Conservation (phyloP, 2,888 invertebrate genomes). For the Conops quadrifasciatus region DNA sequence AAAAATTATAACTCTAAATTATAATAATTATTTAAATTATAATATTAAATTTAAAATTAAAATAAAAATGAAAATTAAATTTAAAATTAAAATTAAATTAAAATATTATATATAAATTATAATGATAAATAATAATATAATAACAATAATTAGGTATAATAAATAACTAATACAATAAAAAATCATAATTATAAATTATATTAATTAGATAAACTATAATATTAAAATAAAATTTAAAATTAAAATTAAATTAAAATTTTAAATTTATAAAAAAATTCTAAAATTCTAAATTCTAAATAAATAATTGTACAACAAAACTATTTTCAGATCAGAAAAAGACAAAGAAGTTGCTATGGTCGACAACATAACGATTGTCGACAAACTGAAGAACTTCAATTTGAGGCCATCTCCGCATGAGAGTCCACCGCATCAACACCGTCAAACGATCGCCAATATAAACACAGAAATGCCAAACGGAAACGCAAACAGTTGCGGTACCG, state of each 20-base stretch:
- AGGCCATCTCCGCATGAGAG: constrained; percentile 54
- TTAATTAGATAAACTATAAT: too few species aligned
- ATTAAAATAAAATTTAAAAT: too few species aligned
- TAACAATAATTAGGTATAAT: too few species aligned
- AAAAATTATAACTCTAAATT: too few species aligned
- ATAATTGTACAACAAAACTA: background rate
- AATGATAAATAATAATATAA: too few species aligned
- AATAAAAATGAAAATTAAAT: too few species aligned
- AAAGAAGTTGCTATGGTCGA: constrained; percentile 56
- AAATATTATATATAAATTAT: too few species aligned
- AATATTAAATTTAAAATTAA: too few species aligned
- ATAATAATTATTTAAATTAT: too few species aligned
- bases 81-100: too few species aligned
- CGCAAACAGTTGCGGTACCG: constrained; percentile 25
- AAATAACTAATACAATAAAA: too few species aligned
- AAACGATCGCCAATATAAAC: constrained; percentile 29
- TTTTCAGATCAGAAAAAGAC: constrained; percentile 51
- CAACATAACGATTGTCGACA: constrained; percentile 56
- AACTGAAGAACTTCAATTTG: constrained; percentile 54
- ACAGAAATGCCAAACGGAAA: constrained; percentile 30
- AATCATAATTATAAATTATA: too few species aligned
- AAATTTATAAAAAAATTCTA: background rate
- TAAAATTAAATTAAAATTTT: background rate
- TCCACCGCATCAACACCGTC: constrained; percentile 42
- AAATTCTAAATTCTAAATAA: background rate